Conservation (phyloP, 2,113 vertebrate species). For the Colossoma macropomum region DNA sequence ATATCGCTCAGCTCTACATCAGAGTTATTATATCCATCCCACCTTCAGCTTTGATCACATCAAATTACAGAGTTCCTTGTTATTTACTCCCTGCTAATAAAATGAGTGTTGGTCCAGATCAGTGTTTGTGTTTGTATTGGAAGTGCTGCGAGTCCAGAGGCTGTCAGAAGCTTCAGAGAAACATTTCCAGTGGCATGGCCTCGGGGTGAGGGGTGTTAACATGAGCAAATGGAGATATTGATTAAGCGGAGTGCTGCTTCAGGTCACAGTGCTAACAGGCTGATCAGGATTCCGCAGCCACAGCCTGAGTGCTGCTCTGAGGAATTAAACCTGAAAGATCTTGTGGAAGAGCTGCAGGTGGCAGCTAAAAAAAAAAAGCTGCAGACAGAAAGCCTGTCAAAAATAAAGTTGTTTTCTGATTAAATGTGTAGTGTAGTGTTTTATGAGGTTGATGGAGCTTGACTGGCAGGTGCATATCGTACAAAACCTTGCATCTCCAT, state of each 20-base stretch:
- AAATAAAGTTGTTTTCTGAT: neutral
- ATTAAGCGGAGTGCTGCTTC: constrained; percentile 73
- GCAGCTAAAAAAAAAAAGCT: neutral
- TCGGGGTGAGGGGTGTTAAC: constrained; percentile 76
- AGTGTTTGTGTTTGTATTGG: neutral
- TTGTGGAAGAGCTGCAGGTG: constrained; percentile 55
- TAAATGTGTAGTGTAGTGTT: neutral
- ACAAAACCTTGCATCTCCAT: too few species aligned
- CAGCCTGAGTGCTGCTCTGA: constrained; percentile 13
- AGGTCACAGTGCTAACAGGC: constrained; percentile 73
- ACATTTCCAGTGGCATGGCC: constrained; percentile 73
- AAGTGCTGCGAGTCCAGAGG: neutral
- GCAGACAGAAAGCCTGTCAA: neutral
- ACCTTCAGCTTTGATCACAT: neutral
- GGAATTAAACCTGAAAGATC: constrained; percentile 58
- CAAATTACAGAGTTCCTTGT: neutral
- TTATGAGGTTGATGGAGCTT: constrained; percentile 28
- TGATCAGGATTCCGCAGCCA: constrained; percentile 77
- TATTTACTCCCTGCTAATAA: neutral
- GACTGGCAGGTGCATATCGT: neutral
- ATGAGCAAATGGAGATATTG: constrained; percentile 73
- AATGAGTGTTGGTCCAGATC: neutral
- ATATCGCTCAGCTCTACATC: too few species aligned
- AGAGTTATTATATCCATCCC: neutral
- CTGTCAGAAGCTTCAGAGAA: constrained; percentile 40